Evolutionary conservation across 2,888 invertebrate species (phyloP).

Genomic region (Cerastis leucographa): DNA sequence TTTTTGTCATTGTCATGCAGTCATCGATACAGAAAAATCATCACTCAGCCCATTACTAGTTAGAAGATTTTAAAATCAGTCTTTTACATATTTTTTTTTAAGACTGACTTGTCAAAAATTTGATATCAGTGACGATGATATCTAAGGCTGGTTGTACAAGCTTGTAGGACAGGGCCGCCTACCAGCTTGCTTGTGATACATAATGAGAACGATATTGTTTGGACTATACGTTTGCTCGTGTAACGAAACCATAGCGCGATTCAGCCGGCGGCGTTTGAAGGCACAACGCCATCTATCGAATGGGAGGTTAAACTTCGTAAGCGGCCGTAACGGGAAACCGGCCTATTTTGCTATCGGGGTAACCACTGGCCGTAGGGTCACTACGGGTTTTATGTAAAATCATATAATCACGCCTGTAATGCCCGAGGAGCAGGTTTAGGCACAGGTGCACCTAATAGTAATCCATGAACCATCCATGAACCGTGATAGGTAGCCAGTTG

Average conservation of each 20-base stretch:
- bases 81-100: background rate
- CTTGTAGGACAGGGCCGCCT: background rate
- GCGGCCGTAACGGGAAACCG: background rate
- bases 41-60: too few relatives aligned
- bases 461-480: too few relatives aligned
- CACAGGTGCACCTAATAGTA: background rate
- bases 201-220: background rate
- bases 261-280: background rate
- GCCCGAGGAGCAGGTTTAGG: background rate
- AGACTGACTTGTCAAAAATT: slow-evolving; percentile 2
- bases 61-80: slow-evolving; percentile 16
- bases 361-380: background rate
- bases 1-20: too few relatives aligned
- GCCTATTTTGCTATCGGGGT: background rate
- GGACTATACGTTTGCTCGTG: background rate
- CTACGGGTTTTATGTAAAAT: background rate
- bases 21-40: too few relatives aligned
- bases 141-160: background rate
- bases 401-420: background rate
- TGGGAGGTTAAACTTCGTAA: background rate
- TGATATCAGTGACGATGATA: background rate
- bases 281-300: slow-evolving; percentile 10
- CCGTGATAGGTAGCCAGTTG: too few relatives aligned
- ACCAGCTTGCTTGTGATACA: background rate
- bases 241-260: slow-evolving; percentile 23